phyloP scores from a whole-genome alignment of 2,797 vertebrate species.

The Pipistrellus kuhlii region DNA sequence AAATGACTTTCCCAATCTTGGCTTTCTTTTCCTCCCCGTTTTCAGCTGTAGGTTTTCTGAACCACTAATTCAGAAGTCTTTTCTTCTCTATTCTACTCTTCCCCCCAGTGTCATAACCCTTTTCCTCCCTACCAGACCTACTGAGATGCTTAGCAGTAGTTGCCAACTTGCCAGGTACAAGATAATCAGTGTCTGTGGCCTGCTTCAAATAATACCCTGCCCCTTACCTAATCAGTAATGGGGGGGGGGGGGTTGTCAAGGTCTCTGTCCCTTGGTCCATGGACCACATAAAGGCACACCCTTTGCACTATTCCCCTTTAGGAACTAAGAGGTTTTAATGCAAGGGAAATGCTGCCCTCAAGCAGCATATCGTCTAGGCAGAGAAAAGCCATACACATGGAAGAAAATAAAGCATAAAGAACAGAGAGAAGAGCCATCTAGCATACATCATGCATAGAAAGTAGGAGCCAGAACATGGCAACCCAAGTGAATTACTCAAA shows the following conservation, averaged over 20 bases:
- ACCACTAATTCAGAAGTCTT: neutral
- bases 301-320: neutral
- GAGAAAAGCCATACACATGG: neutral
- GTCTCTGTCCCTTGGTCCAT: neutral
- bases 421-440: neutral
- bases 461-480: neutral
- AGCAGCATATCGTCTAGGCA: neutral
- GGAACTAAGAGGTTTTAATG: neutral
- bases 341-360: neutral
- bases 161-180: neutral
- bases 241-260: no score
- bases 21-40: neutral
- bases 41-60: neutral
- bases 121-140: neutral
- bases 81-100: neutral
- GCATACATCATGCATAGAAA: neutral
- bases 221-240: neutral
- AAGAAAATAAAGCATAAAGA: neutral
- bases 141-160: neutral
- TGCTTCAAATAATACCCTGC: neutral
- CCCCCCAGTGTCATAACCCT: no score
- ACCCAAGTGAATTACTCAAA: neutral
- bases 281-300: neutral
- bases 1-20: neutral
- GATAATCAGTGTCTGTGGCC: neutral